phyloP scores from a whole-genome alignment of 1,140 invertebrate genomes.

The Mizuhopecten yessoensis region DNA sequence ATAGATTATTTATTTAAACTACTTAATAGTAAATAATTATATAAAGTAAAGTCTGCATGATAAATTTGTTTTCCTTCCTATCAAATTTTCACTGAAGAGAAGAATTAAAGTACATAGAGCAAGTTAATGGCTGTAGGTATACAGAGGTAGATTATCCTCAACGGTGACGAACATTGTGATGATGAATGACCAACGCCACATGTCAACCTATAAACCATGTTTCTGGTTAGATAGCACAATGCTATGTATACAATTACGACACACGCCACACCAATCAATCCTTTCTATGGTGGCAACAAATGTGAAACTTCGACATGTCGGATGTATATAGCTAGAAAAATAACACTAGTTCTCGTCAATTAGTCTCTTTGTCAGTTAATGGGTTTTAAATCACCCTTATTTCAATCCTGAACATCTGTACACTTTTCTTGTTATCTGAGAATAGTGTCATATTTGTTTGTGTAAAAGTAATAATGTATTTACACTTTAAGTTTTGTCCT shows the following conservation, averaged over 20 bases:
- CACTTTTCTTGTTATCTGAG: neutral
- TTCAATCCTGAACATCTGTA: neutral
- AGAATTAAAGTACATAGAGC: neutral
- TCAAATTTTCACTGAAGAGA: neutral
- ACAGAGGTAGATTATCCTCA: neutral
- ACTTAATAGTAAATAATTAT: neutral
- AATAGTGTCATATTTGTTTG: neutral
- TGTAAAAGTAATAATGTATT: neutral
- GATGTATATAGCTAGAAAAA: neutral
- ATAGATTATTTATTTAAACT: neutral
- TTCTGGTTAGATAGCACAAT: neutral
- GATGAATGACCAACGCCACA: neutral
- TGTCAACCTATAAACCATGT: neutral
- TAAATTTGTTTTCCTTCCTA: neutral
- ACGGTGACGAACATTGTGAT: neutral
- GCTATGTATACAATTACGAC: neutral
- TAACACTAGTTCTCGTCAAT: conserved; percentile 12
- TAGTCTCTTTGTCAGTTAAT: neutral
- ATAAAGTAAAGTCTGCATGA: neutral
- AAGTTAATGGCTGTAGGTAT: neutral
- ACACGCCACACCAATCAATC: neutral
- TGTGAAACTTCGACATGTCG: neutral
- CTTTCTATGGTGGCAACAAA: neutral
- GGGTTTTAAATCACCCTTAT: conserved; percentile 25
- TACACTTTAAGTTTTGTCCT: neutral